phyloP scores from a whole-genome alignment of 2,888 invertebrate genomes.

The Trachelus tabidus region DNA sequence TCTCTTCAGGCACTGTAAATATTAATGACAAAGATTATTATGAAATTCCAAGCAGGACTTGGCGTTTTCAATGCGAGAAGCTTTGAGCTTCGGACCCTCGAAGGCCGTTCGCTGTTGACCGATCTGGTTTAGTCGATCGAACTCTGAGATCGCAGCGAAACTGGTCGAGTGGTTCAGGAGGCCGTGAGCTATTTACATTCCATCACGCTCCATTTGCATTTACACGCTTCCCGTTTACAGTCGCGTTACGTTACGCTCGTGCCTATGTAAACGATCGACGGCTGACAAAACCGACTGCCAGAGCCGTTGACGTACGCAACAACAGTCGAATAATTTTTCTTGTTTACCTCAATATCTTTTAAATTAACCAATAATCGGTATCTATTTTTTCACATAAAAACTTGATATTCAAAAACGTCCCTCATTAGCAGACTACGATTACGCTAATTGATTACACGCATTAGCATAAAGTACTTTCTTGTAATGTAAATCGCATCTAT shows the following conservation, averaged over 20 bases:
- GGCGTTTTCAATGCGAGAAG: conserved; percentile 1
- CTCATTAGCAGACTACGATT: not conserved
- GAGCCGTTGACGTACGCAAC: too few relatives aligned
- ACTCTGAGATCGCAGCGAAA: conserved; percentile 11
- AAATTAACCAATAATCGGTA: too few relatives aligned
- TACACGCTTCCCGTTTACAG: conserved; percentile 6
- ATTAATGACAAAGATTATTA: not conserved
- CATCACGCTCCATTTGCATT: conserved; percentile 15
- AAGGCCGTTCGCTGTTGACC: conserved; percentile 9
- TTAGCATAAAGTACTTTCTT: too few relatives aligned
- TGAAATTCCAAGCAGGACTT: too few relatives aligned
- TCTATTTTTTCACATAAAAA: too few relatives aligned
- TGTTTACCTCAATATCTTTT: too few relatives aligned
- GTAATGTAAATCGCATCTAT: conserved; percentile 38
- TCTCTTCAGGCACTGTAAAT: conserved; percentile 81
- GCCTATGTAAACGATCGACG: not conserved
- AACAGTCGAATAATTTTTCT: too few relatives aligned
- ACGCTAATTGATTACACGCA: not conserved
- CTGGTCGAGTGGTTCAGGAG: not conserved
- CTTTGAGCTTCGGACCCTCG: conserved; percentile 13
- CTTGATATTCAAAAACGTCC: too few relatives aligned
- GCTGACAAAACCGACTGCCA: too few relatives aligned
- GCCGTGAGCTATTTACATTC: conserved; percentile 14
- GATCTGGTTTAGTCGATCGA: conserved; percentile 12
- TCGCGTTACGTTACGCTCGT: conserved; percentile 2